Evolutionary conservation across 2,797 vertebrate species (phyloP), one percentile per base, ranked within the genome.

Genomic region (Echeneis naucrates): DNA sequence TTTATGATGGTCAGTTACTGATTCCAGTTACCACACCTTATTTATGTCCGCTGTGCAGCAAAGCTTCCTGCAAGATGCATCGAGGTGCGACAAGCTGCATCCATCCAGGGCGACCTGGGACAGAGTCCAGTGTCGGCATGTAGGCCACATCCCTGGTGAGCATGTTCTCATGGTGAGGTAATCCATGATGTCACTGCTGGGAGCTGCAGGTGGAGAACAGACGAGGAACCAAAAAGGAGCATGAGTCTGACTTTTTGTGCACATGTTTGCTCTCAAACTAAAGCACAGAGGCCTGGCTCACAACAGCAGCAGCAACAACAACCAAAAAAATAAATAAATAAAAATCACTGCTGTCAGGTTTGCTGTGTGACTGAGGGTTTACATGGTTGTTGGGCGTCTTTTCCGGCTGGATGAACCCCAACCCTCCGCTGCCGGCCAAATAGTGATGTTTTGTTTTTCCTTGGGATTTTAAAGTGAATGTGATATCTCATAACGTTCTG

Each of bases 401-500:
- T 82, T 82, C 83, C 67, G 56, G 72, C 70, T 54, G 65, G 79
- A 78, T 26, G 5, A 37, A 62, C 71, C 78, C 85, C 77, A 86
- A 21, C 61, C 27, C 75, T 8, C 33, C 10, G 33, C 65, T 2
- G 40, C 42, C 14, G 14, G 83, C 80, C 84, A 89, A 75, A 45
- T 68, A 60, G 63, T 74, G 78, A 77, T 68, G 96, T 93, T 95
- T 95, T 94, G 94, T 95, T 96, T 82, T 85, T 87, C 80, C 72
- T 11, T 27, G 68, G 77, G 70, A 77, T 69, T 64, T 77, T 64
- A 80, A 78, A 80, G 67, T 47, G 69, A 72, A 88, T 84, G 81
- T 78, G 72, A 87, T 76, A 85, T 75, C 77, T 82, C 74, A 76
- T 80, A 75, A 59, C 59, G 62, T 61, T 74, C 68, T 77, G 75